phyloP scores from a whole-genome alignment of 2,113 vertebrate genomes.

The Hassar affinis region DNA sequence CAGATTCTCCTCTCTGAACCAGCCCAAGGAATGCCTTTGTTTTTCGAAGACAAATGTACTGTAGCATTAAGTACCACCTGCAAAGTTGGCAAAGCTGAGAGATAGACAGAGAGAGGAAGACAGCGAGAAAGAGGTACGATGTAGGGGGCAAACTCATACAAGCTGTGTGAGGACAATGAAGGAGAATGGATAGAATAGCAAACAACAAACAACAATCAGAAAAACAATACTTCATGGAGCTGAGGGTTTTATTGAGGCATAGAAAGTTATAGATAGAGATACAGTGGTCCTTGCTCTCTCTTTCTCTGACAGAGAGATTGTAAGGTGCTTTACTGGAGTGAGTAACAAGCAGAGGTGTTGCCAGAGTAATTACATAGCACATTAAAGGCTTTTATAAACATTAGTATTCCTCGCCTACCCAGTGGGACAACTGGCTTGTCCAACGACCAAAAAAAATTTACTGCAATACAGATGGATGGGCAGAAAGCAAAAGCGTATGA shows the following conservation, averaged over 20 bases:
- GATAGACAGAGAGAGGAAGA: slow-evolving; percentile 44
- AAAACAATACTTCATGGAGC: slow-evolving; percentile 47
- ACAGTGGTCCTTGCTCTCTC: slow-evolving; percentile 46
- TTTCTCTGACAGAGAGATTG: slow-evolving; percentile 66
- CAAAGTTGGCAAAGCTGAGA: slow-evolving; percentile 61
- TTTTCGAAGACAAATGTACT: slow-evolving; percentile 64
- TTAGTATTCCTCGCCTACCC: slow-evolving; percentile 72
- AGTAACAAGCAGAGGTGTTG: slow-evolving; percentile 73
- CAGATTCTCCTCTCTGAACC: slow-evolving; percentile 55
- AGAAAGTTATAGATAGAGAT: slow-evolving; percentile 52
- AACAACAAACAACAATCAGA: slow-evolving; percentile 47
- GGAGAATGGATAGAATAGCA: slow-evolving; percentile 35
- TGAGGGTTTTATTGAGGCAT: slow-evolving; percentile 43
- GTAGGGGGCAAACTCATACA: slow-evolving; percentile 57
- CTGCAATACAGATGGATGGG: neutral
- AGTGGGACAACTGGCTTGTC: slow-evolving; percentile 68
- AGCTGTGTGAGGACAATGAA: slow-evolving; percentile 50
- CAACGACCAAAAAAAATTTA: slow-evolving; percentile 51
- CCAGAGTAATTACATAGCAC: slow-evolving; percentile 78
- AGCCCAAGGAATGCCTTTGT: slow-evolving; percentile 65
- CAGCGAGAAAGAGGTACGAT: slow-evolving; percentile 43
- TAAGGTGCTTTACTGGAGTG: slow-evolving; percentile 71
- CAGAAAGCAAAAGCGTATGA: neutral
- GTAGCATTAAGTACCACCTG: slow-evolving; percentile 68
- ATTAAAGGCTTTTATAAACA: slow-evolving; percentile 78